Base-by-base conservation (phyloP, 2,888 invertebrate species). In the Vandiemenella viatica region DNA sequence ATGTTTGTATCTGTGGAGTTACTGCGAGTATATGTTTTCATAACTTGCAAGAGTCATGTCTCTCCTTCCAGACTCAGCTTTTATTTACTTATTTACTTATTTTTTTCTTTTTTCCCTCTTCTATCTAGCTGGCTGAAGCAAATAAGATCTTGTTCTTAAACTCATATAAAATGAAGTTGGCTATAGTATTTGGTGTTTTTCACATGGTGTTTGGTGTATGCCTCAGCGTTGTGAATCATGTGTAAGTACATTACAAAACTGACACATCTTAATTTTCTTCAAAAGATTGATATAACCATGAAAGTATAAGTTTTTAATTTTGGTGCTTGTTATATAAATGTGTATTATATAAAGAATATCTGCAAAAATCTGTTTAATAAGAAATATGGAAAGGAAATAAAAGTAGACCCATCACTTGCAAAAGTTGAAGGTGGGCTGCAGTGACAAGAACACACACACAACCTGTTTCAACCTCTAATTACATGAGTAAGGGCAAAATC, bases 201-300 rank as follows among this genome's bases (percentile, higher is more conserved):
- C 97, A 98, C 70, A 98, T 98, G 97, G 69, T 92, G 62, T 93
- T 97, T 67, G 97, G 97, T 40, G 87, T 98, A 8, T 67, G 79
- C 32, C 78, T 98, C 62, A 88, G 88, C 53, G 74, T 87, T 37
- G 84, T 83, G 73, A 90, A 90, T 67, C 82, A 87, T 61, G 63
- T 77, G 77, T 83, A 68, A 75, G 67, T 63, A 32, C 19, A 17
- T 18, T 21, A 21, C n/a, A n/a, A n/a, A n/a, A n/a, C n/a, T n/a
- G n/a, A n/a, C n/a, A n/a, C n/a, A 10, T 23, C 10, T 23, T 23
- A 23, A 23, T 23, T 23, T 23, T 23, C 6, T 23, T 23, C 7
- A 23, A 8, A 23, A 23, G 6, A 23, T 23, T 23, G 26, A 8
- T 8, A 23, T 23, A 23, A 8, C 6, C 7, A 10, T 23, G 10